Percentiles rank a stretch among this genome's conserved stretches.
phyloP scores from a whole-genome alignment of 2,113 vertebrate genomes.

The Ceuthmochares aereus region DNA sequence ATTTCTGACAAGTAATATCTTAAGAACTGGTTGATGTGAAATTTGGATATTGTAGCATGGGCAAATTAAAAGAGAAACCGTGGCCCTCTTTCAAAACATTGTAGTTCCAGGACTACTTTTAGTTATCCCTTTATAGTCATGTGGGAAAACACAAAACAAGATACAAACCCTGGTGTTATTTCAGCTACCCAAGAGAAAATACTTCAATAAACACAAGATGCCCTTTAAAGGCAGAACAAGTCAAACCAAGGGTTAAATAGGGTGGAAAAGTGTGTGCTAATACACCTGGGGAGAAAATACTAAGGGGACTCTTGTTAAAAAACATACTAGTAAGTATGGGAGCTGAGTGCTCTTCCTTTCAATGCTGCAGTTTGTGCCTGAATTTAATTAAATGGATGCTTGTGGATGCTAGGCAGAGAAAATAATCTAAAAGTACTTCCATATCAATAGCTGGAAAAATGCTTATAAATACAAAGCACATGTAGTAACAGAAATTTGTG shows the following conservation, averaged over 20 bases:
- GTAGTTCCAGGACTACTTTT: not conserved
- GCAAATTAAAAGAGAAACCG: not conserved
- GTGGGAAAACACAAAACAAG: not conserved
- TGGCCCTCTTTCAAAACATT: not conserved
- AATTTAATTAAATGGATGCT: not conserved
- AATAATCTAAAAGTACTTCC: not conserved
- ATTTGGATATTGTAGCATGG: not conserved
- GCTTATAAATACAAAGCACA: not conserved
- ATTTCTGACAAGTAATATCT: not conserved
- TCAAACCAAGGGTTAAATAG: not conserved
- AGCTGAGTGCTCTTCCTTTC: not conserved
- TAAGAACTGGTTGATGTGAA: not conserved
- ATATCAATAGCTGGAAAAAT: not conserved
- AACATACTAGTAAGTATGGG: not conserved
- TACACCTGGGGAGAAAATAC: not conserved
- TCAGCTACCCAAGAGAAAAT: not conserved
- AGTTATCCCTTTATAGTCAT: not conserved
- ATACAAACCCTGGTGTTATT: not conserved
- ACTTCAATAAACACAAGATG: fast-evolving
- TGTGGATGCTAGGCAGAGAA: not conserved
- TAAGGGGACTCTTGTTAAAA: not conserved
- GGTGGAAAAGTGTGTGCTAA: not conserved
- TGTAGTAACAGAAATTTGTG: not conserved
- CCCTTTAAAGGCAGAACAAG: not conserved
- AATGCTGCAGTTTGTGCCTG: not conserved